Conservation (phyloP, 2,113 vertebrate species). For the Xenopus laevis region DNA sequence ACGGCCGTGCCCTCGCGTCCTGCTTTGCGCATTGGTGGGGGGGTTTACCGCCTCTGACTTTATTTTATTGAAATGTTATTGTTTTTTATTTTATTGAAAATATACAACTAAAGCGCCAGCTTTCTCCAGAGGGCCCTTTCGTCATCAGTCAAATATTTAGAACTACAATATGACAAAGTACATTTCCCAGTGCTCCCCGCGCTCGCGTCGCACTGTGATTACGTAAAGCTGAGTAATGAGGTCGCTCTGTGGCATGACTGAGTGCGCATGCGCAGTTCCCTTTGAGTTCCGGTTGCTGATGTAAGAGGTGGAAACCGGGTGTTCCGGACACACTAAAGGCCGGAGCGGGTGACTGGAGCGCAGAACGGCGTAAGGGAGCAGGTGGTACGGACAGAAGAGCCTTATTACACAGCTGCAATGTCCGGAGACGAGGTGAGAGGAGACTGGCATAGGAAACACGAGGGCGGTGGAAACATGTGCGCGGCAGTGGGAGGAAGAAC, state of each 20-base stretch:
- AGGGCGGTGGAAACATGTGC: slow-evolving; percentile 20
- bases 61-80: too few relatives aligned
- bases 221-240: background rate
- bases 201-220: background rate
- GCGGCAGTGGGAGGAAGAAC: background rate
- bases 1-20: too few relatives aligned
- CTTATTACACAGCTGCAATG: slow-evolving; percentile 48
- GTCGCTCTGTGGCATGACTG: background rate
- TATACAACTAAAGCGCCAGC: too few relatives aligned
- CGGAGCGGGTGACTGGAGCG: slow-evolving; percentile 22
- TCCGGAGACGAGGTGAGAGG: slow-evolving; percentile 70
- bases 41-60: too few relatives aligned
- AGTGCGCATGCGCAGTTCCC: slow-evolving; percentile 14
- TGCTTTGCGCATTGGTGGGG: too few relatives aligned
- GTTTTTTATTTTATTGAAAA: too few relatives aligned
- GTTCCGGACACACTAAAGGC: slow-evolving; percentile 32
- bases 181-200: slow-evolving; percentile 8
- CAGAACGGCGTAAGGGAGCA: slow-evolving; percentile 55
- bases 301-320: slow-evolving; percentile 41
- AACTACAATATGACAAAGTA: too few relatives aligned
- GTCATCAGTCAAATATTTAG: too few relatives aligned
- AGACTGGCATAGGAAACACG: background rate
- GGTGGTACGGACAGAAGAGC: slow-evolving; percentile 24
- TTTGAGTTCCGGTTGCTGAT: background rate
- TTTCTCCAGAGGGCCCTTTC: too few relatives aligned